Conservation (phyloP, 2,888 invertebrate species). For the Chorisops tibialis region DNA sequence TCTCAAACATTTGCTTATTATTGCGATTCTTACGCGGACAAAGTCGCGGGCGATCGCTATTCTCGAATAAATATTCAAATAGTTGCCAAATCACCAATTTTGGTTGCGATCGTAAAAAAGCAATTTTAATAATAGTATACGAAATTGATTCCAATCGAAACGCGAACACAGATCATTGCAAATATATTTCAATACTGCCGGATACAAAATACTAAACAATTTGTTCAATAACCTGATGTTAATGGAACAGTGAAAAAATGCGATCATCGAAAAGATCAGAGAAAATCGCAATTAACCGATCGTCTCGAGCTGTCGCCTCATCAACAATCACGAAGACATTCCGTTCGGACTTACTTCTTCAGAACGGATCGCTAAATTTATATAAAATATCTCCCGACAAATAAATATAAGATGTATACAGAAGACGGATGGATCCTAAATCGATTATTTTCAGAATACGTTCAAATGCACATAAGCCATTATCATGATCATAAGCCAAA, state of each 20-base stretch:
- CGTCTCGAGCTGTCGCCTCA: neutral
- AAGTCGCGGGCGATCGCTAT: too few relatives aligned
- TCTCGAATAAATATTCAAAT: too few relatives aligned
- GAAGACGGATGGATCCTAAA: neutral
- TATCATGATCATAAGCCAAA: constrained; percentile 18
- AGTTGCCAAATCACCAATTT: too few relatives aligned
- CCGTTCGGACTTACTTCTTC: constrained; percentile 8
- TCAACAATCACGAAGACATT: constrained; percentile 9
- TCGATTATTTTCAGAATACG: constrained; percentile 18
- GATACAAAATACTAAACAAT: constrained; percentile 11
- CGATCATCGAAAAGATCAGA: constrained; percentile 24
- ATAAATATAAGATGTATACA: neutral
- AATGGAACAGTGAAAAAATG: constrained; percentile 22
- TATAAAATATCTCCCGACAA: constrained; percentile 10
- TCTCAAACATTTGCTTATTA: too few relatives aligned
- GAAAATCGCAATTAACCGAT: constrained; percentile 22
- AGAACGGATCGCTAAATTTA: neutral
- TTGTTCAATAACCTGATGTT: constrained; percentile 11
- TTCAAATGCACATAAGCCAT: constrained; percentile 3
- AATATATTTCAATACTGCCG: constrained; percentile 16
- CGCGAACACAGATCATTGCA: constrained; percentile 9
- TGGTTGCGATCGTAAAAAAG: too few relatives aligned
- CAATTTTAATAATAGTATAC: too few relatives aligned
- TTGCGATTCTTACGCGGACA: too few relatives aligned
- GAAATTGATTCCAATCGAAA: constrained; percentile 13